Evolutionary conservation across 2,888 invertebrate genomes (phyloP).

Genomic region (Ashinkailepas kermadecensis): DNA sequence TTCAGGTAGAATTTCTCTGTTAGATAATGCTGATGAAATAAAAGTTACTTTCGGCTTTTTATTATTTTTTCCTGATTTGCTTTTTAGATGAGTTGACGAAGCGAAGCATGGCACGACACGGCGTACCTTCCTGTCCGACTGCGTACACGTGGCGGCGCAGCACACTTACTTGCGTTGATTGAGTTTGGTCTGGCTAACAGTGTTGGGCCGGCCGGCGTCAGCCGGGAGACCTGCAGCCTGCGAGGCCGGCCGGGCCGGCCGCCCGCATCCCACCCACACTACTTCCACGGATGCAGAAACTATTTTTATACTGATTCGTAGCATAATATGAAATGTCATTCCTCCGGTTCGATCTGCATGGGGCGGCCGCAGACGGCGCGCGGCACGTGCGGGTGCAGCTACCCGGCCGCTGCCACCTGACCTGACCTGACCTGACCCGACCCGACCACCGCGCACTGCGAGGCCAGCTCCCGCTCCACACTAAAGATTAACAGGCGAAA

Average conservation of each 20-base stretch:
- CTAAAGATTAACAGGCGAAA: no score
- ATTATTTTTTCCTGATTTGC: not conserved
- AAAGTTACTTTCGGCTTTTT: constrained; percentile 17
- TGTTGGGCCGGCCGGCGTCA: not conserved
- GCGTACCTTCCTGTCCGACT: not conserved
- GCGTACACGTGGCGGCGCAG: not conserved
- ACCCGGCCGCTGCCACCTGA: not conserved
- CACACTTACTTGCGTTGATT: not conserved
- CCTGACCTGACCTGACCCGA: not conserved
- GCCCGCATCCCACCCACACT: not conserved
- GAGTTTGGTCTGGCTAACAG: not conserved
- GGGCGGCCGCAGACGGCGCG: not conserved
- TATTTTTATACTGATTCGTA: constrained; percentile 19
- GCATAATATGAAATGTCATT: constrained; percentile 12
- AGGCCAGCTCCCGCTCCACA: no score
- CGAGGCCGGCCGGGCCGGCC: no score
- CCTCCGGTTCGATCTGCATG: not conserved
- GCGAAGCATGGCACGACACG: not conserved
- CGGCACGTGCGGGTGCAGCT: not conserved
- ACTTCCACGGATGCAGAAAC: constrained; percentile 18
- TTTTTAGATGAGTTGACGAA: constrained; percentile 13
- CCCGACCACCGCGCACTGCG: no score
- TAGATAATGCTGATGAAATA: constrained; percentile 20
- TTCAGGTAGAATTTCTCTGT: constrained; percentile 17
- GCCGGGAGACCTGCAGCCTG: no score